phyloP scores from a whole-genome alignment of 92 coral and sea anemone species.

The Siderastrea radians region DNA sequence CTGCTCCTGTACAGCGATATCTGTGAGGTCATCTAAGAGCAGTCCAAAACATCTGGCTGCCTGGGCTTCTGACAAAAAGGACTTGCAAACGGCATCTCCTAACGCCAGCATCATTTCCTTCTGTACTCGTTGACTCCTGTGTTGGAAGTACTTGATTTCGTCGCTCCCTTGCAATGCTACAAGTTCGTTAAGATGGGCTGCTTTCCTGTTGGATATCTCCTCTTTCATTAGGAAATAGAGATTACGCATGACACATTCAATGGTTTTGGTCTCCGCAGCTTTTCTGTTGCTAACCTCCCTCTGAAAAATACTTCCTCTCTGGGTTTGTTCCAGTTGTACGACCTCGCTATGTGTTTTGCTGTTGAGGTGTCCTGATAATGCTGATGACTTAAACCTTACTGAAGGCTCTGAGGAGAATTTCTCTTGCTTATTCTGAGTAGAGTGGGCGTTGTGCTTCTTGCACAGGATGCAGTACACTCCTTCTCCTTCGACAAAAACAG shows the following conservation, averaged over 20 bases:
- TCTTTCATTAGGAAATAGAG: constrained; percentile 42
- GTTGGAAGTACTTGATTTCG: constrained; percentile 13
- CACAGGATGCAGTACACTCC: constrained; percentile 41
- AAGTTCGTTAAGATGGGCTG: constrained; percentile 25
- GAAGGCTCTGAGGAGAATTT: constrained; percentile 15
- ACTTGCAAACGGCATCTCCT: constrained; percentile 26
- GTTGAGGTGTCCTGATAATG: background rate
- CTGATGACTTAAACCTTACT: background rate
- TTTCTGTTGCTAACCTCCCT: constrained; percentile 34
- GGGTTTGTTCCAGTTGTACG: background rate
- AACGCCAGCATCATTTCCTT: constrained; percentile 25
- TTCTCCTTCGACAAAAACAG: constrained; percentile 35
- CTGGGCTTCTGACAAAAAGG: constrained; percentile 30
- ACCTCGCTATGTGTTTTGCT: background rate
- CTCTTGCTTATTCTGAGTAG: constrained; percentile 30
- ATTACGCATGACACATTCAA: constrained; percentile 30
- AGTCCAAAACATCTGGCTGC: constrained; percentile 34
- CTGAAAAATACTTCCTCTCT: constrained; percentile 45
- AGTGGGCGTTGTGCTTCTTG: constrained; percentile 41
- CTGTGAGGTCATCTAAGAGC: constrained; percentile 37
- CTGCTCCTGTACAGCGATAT: constrained; percentile 39
- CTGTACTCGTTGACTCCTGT: constrained; percentile 20
- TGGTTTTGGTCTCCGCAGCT: constrained; percentile 32
- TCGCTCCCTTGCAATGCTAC: constrained; percentile 26
- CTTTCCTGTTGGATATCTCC: constrained; percentile 26